Evolutionary conservation across 2,113 vertebrate genomes (phyloP).

Genomic region (Leptobrachium leishanense): DNA sequence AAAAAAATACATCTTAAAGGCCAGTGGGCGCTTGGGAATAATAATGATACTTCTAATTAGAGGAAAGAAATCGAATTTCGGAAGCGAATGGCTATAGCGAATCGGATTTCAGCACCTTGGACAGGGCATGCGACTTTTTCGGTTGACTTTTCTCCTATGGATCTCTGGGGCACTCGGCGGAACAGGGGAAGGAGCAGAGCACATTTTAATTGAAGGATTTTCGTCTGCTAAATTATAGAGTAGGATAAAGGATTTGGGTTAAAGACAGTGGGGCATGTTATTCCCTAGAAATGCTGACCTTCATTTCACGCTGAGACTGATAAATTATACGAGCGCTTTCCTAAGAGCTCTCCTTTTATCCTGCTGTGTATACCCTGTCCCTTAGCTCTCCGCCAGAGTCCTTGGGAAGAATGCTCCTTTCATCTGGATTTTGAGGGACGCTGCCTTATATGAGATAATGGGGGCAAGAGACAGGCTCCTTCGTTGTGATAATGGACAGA

Average conservation of each 20-base stretch:
- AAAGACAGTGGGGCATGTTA: background rate
- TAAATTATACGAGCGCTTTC: conserved; percentile 28
- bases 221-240: conserved; percentile 13
- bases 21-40: too few species aligned
- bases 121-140: background rate
- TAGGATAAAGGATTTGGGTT: conserved; percentile 6
- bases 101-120: background rate
- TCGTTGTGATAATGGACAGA: too few species aligned
- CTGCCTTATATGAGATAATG: too few species aligned
- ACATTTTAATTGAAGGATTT: conserved; percentile 23
- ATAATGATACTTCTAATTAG: too few species aligned
- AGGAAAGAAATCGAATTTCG: too few species aligned
- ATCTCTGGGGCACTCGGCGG: conserved; percentile 5
- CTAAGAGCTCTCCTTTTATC: conserved; percentile 15
- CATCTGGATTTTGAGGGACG: background rate
- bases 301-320: conserved; percentile 28
- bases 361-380: background rate
- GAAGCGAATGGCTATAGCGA: background rate
- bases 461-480: too few species aligned
- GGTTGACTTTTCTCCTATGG: background rate
- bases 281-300: conserved; percentile 25
- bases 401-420: conserved; percentile 4
- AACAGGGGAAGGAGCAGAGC: background rate
- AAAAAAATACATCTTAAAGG: too few species aligned
- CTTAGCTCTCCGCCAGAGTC: background rate